These are phyloP conservation scores for Antheraea pernyi DNA, from an alignment of 1,140 invertebrate species.

Conservation along the genomic window DNA sequence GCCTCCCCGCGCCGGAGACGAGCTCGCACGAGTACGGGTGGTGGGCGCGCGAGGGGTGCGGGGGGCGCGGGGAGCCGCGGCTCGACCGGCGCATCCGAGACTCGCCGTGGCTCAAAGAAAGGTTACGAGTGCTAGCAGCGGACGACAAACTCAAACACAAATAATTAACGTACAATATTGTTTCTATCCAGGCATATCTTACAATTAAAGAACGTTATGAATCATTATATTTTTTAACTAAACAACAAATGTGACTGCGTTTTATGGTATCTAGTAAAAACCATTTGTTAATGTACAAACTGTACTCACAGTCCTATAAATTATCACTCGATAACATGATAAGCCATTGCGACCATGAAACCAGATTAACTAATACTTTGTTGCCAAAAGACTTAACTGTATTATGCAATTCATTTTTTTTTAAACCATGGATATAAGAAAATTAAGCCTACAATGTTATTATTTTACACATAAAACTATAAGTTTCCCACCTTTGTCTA, in stretches of 20 bases:
- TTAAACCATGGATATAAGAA: no score
- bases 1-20: slow-evolving; percentile 24
- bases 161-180: neutral
- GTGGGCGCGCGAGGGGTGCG: slow-evolving; percentile 27
- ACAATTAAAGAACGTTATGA: no score
- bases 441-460: no score
- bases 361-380: neutral
- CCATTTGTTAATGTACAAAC: neutral
- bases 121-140: slow-evolving; percentile 24
- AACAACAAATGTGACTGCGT: neutral
- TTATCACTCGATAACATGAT: neutral
- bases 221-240: no score
- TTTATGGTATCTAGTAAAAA: neutral
- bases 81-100: slow-evolving; percentile 47
- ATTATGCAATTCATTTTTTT: no score
- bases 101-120: slow-evolving; percentile 45
- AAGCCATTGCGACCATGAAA: neutral
- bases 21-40: slow-evolving; percentile 49
- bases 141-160: slow-evolving; percentile 28
- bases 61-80: slow-evolving; percentile 16
- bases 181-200: neutral
- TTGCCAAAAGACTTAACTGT: neutral
- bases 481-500: no score
- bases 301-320: neutral
- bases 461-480: no score